Evolutionary conservation across 2,113 vertebrate genomes (phyloP), one percentile per base, ranked within the genome.

Genomic region (Scomber scombrus): DNA sequence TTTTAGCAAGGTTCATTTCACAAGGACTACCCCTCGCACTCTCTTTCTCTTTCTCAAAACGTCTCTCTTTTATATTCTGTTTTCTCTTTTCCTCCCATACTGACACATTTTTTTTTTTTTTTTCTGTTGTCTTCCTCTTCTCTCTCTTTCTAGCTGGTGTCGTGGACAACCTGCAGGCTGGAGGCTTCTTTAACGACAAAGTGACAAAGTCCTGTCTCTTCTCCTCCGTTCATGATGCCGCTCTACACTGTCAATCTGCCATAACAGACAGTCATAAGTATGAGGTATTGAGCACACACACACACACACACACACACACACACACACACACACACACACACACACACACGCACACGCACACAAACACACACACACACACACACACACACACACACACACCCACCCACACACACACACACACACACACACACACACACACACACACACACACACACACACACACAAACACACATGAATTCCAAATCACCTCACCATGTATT

Each of bases 181-280:
- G 96, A 46, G 93, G 95, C 46, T 98, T 98, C 91, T 98, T 99
- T 66, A 95, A 91, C 3, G 91, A 95, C 0, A 88, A 92, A 51
- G 92, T 98, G 88, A 97, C 96, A 47, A 98, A 97, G 90, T 91
- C 92, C 29, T 94, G 92, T 57, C 92, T 99, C 74, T 99, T 99
- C 77, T 92, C 94, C 64, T 94, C 96, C 0, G 78, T 99, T 45
- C 96, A 97, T 0, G 96, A 97, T 0, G 97, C 97, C 0, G 94
- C 98, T 68, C 81, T 89, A 58, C 91, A 96, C 82, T 82, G 92
- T 67, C 88, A 92, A 40, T 70, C 52, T 43, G 49, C 31, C 54
- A 19, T 3, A n/a, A 21, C 11, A 19, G 3, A 29, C 14, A 56
- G 21, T 16, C 50, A 40, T 23, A 52, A 1, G 18, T 40, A 57